A percentile compares a stretch with the other conserved stretches of the same genome.
Evolutionary conservation across 2,797 vertebrate species (phyloP).

Genomic region (Micropoecilia bifurca): DNA sequence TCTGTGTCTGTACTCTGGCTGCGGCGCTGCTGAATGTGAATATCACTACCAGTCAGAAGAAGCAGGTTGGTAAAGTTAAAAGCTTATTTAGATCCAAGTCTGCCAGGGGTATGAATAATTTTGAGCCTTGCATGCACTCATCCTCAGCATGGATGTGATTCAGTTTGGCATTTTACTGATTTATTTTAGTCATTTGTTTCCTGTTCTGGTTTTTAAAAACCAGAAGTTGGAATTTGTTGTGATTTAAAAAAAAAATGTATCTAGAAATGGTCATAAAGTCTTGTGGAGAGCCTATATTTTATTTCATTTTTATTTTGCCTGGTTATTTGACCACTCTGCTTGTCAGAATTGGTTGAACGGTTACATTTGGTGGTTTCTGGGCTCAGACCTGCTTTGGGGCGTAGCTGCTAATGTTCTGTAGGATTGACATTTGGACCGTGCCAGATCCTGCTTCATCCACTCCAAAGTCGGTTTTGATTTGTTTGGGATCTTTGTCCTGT

Average conservation of each 20-base stretch:
- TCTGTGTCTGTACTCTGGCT: not conserved
- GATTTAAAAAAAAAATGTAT: no score
- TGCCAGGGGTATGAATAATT: not conserved
- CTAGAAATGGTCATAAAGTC: not conserved
- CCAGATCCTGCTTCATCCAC: not conserved
- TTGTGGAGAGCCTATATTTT: not conserved
- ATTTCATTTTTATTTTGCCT: no score
- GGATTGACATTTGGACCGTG: not conserved
- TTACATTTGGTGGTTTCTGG: not conserved
- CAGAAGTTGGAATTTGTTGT: not conserved
- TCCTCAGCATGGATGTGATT: not conserved
- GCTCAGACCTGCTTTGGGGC: not conserved
- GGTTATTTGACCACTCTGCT: no score
- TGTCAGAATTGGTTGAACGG: no score
- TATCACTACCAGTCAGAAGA: not conserved
- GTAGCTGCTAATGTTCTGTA: not conserved
- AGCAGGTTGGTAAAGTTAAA: not conserved
- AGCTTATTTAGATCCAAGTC: not conserved
- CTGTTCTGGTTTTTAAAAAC: not conserved
- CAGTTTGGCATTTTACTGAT: not conserved
- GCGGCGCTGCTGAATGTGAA: not conserved
- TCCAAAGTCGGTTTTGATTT: not conserved
- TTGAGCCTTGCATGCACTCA: not conserved
- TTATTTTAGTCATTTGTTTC: not conserved
- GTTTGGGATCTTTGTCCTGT: not conserved